phyloP scores from a whole-genome alignment of 1,140 invertebrate genomes.

The Fopius arisanus region DNA sequence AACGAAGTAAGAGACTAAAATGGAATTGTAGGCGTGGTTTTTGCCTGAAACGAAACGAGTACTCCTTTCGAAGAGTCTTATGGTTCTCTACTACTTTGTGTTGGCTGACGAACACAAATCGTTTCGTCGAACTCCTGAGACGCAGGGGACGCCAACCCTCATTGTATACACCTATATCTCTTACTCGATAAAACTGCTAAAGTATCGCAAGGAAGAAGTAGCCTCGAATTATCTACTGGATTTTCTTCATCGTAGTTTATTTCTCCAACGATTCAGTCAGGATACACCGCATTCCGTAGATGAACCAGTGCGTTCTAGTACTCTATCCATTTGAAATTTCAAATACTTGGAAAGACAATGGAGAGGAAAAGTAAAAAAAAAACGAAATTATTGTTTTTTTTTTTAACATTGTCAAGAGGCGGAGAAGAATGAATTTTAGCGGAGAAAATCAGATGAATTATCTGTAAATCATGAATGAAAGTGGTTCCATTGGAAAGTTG shows the following conservation, averaged over 20 bases:
- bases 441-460: neutral
- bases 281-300: neutral
- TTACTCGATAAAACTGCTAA: neutral
- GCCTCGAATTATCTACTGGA: neutral
- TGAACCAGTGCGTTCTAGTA: neutral
- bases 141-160: neutral
- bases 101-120: neutral
- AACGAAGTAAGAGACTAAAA: neutral
- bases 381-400: no score
- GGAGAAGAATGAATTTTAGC: neutral
- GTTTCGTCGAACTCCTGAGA: neutral
- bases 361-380: neutral
- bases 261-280: neutral
- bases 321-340: neutral
- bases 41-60: neutral
- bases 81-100: neutral
- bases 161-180: neutral
- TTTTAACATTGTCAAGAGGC: neutral
- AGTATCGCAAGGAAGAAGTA: neutral
- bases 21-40: slow-evolving; percentile 5
- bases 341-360: neutral
- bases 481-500: neutral
- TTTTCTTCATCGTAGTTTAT: neutral
- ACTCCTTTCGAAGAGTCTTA: neutral
- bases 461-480: neutral